A percentile compares a stretch with the other conserved stretches of the same genome.
Conservation (phyloP, 1,140 invertebrate species). For the Carposina sasakii region DNA sequence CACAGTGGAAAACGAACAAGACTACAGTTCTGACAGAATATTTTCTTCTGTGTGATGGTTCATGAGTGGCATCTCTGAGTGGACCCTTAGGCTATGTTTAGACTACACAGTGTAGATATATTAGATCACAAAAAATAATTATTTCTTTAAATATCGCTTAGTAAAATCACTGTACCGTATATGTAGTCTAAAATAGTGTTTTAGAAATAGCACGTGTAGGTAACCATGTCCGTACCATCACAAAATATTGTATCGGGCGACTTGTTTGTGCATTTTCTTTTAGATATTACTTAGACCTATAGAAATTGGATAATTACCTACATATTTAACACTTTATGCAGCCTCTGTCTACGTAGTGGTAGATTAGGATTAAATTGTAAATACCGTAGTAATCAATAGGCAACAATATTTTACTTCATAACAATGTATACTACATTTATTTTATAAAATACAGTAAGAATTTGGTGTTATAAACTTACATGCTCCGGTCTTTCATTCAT, state of each 20-base stretch:
- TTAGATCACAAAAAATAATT: too few relatives aligned
- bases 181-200: too few relatives aligned
- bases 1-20: too few relatives aligned
- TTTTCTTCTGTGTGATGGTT: too few relatives aligned
- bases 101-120: too few relatives aligned
- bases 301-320: conserved; percentile 20
- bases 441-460: conserved; percentile 39
- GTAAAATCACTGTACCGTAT: too few relatives aligned
- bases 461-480: too few relatives aligned
- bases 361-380: conserved; percentile 7
- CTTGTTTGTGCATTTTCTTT: conserved; percentile 67
- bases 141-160: too few relatives aligned
- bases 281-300: conserved; percentile 44
- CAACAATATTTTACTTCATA: conserved; percentile 19
- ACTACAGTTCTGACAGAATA: too few relatives aligned
- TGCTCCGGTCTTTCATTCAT: too few relatives aligned
- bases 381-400: conserved; percentile 13
- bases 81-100: too few relatives aligned
- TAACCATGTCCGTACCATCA: conserved; percentile 49
- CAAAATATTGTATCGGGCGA: conserved; percentile 39
- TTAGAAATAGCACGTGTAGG: conserved; percentile 36
- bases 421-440: conserved; percentile 29
- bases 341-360: conserved; percentile 7
- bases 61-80: too few relatives aligned
- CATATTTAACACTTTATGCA: conserved; percentile 11